Evolutionary conservation across 1,140 invertebrate species (phyloP).

Genomic region (Drosophila cardini): DNA sequence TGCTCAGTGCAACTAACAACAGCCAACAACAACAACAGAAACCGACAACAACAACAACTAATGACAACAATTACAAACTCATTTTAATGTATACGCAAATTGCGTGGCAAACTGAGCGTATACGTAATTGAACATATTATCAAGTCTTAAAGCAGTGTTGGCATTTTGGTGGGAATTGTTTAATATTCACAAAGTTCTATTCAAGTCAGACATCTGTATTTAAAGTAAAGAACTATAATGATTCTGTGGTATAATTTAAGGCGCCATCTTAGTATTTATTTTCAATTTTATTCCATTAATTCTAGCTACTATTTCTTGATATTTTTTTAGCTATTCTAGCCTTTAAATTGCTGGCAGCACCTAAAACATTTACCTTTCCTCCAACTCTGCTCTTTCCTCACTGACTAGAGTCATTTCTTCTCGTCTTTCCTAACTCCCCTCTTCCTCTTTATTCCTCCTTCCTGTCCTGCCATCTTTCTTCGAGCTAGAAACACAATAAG

Average conservation of each 20-base stretch:
- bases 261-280: no score
- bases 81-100: constrained; percentile 33
- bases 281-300: no score
- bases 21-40: constrained; percentile 12
- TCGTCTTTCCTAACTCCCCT: background rate
- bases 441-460: background rate
- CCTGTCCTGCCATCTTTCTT: background rate
- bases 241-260: no score
- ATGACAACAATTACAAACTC: constrained; percentile 39
- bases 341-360: no score
- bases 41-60: constrained; percentile 7
- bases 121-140: constrained; percentile 34
- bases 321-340: no score
- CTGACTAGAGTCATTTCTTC: background rate
- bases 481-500: constrained; percentile 39
- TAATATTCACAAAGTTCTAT: no score
- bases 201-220: no score
- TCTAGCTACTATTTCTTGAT: no score
- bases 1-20: background rate
- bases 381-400: background rate
- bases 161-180: background rate
- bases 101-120: constrained; percentile 26
- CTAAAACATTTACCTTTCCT: no score
- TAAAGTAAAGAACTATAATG: no score
- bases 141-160: background rate